Evolutionary conservation across 2,797 vertebrate genomes (phyloP).

Genomic region (Pachyuromys duprasi): DNA sequence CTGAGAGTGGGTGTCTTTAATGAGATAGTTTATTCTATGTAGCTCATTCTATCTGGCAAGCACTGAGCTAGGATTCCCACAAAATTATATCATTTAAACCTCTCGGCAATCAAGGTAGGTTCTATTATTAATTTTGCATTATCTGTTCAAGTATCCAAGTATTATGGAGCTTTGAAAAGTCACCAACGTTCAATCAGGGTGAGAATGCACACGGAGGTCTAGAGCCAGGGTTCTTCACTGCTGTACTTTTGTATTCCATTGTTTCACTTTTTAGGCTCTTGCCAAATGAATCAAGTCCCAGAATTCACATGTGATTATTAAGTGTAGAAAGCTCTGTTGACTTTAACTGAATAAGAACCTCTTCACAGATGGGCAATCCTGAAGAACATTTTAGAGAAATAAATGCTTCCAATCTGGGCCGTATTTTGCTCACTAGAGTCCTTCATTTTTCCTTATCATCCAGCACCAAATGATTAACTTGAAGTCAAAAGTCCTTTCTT

Average conservation of each 20-base stretch:
- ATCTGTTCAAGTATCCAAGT: slow-evolving; percentile 32
- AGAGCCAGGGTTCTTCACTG: background rate
- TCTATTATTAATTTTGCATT: slow-evolving; percentile 50
- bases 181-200: background rate
- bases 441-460: slow-evolving; percentile 64
- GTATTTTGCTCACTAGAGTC: slow-evolving; percentile 9
- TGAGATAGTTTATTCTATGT: background rate
- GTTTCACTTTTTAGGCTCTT: background rate
- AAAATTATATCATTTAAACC: slow-evolving; percentile 50
- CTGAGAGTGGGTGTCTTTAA: slow-evolving; percentile 28
- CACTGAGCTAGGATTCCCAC: background rate
- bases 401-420: slow-evolving; percentile 34
- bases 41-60: background rate
- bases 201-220: background rate
- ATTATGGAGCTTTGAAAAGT: background rate
- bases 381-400: slow-evolving; percentile 50
- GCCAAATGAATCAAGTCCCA: background rate
- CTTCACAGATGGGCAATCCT: background rate
- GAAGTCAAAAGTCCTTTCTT: slow-evolving; percentile 65
- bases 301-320: background rate
- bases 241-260: rapidly evolving
- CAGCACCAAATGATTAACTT: slow-evolving; percentile 61
- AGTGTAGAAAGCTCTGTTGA: background rate
- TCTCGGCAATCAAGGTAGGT: slow-evolving; percentile 6
- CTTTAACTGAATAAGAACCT: background rate